A percentile compares a stretch with the other conserved stretches of the same genome.
phyloP scores from a whole-genome alignment of 2,113 vertebrate genomes.

The Triplophysa tibetana region DNA sequence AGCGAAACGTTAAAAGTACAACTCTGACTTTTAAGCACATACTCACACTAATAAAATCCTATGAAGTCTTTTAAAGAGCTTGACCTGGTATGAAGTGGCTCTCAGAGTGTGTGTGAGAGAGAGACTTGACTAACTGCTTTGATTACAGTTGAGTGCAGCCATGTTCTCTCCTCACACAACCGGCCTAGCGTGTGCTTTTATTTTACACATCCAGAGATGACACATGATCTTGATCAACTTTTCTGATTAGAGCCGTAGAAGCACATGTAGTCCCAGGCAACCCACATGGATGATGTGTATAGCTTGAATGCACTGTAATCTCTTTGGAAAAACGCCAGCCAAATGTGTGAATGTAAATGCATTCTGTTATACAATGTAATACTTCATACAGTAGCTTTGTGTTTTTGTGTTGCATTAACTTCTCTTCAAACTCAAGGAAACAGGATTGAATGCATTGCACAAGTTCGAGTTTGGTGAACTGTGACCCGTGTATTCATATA shows the following conservation, averaged over 20 bases:
- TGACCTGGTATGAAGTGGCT: background rate
- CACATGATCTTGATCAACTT: background rate
- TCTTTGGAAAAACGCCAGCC: too few relatives aligned
- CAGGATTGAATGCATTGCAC: background rate
- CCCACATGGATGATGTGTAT: too few relatives aligned
- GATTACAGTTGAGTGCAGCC: background rate
- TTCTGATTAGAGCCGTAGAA: background rate
- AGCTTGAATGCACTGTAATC: too few relatives aligned
- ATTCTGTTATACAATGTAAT: too few relatives aligned
- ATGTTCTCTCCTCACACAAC: background rate
- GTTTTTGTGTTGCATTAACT: too few relatives aligned
- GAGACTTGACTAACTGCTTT: slow-evolving; percentile 5
- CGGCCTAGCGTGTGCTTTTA: background rate
- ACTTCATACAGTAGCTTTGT: too few relatives aligned
- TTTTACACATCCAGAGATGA: background rate
- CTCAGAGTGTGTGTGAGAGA: background rate
- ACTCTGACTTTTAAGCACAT: background rate
- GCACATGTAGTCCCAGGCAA: too few relatives aligned
- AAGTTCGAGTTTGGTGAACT: background rate
- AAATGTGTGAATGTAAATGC: too few relatives aligned
- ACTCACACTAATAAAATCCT: background rate
- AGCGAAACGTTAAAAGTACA: too few relatives aligned
- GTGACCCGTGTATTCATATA: background rate
- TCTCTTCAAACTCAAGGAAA: too few relatives aligned
- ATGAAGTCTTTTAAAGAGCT: slow-evolving; percentile 11